Base-by-base conservation (phyloP, 2,113 vertebrate species). In the Lagopus muta region DNA sequence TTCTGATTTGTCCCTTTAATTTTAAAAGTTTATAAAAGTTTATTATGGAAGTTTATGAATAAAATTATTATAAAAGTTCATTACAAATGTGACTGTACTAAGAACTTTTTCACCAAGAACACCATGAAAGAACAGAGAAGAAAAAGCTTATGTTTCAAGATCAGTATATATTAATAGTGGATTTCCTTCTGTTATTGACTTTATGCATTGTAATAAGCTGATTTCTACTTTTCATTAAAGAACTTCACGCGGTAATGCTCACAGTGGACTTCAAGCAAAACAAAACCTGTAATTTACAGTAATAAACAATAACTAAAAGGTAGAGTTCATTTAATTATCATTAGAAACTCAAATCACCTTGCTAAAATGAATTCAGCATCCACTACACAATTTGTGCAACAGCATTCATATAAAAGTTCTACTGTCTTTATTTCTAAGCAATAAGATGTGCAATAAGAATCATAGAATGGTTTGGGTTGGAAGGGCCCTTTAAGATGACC, bases 291-390 rank as follows among this genome's bases (percentile, higher is more conserved):
- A 76, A 76, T 79, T 76, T 87, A 58, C n/a, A 66, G 48, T 42
- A 22, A 71, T 58, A 89, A 91, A 73, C 64, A 90, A 88, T 38
- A 94, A 61, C 10, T 65, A 75, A 86, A 86, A 86, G 80, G 25
- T 69, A 78, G 52, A 86, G 43, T 48, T 90, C 32, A 61, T 91
- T 88, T 76, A 84, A 32, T 50, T 32, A 8, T 21, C 73, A 3
- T 36, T 84, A 84, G 48, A 45, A 90, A 89, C 3, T 28, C 20
- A 93, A 75, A 75, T 86, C 67, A 73, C 18, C 10, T 83, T 54
- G 15, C 21, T 86, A 54, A 84, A 92, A 65, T 27, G 7, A 92
- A 88, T 64, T 71, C 42, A 83, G 55, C 28, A 83, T 71, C n/a
- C 62, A 48, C 65, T 92, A 45, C 7, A 43, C 6, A 81, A 15